Percentiles rank a stretch among this genome's conserved stretches.
These are phyloP conservation scores for Coelogynopora nodosa DNA, from an alignment of 2,888 invertebrate species.

Conservation along the genomic window DNA sequence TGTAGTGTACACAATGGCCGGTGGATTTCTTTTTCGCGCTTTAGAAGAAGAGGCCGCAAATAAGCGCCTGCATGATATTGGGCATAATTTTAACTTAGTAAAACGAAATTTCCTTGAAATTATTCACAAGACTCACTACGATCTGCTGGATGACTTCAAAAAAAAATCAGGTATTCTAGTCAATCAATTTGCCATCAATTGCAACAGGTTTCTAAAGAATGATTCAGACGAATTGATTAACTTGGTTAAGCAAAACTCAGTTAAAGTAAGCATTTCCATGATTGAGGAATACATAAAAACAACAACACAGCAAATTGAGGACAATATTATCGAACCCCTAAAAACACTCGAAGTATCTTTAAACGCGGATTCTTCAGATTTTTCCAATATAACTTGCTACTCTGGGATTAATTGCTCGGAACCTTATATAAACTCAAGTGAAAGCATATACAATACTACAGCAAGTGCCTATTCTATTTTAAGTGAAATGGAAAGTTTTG, in stretches of 20 bases:
- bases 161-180: background rate
- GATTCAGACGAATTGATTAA: background rate
- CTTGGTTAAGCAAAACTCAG: background rate
- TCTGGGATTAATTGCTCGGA: background rate
- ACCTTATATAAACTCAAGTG: background rate
- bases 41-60: conserved; percentile 17
- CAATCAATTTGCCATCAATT: background rate
- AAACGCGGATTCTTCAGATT: background rate
- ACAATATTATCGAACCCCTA: background rate
- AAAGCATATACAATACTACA: background rate
- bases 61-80: background rate
- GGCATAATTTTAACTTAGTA: background rate
- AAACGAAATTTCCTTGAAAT: background rate
- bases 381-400: background rate
- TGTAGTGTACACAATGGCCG: conserved; percentile 30
- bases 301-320: background rate
- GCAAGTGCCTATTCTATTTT: background rate
- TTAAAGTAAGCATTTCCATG: background rate
- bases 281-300: background rate
- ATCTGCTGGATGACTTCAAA: background rate
- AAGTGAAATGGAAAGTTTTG: background rate
- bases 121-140: background rate
- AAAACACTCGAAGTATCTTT: background rate
- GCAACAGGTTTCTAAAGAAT: background rate
- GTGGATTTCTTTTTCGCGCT: conserved; percentile 26